Base-by-base conservation (phyloP, 2,888 invertebrate genomes). In the Philaethria dido region DNA sequence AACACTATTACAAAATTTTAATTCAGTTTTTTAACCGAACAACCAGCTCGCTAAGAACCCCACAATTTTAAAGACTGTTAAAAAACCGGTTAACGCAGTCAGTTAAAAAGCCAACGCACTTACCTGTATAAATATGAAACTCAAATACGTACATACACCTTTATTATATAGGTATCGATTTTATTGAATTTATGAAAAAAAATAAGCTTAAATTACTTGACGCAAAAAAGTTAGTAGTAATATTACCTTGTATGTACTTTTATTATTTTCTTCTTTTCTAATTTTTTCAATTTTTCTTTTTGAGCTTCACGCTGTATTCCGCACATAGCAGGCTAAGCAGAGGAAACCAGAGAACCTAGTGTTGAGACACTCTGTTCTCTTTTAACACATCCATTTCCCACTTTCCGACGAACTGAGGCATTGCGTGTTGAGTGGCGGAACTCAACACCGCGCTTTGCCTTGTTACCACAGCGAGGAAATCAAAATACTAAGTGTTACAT, bases 41-140 rank as follows among this genome's bases (percentile, higher is more conserved):
- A 52, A n/a, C 11, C 22, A 22, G 6, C 11, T 9, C 42, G 39
- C 5, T 57, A 9, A 42, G 57, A 42, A 57, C 42, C 42, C 22
- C 22, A 42, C 22, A 22, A 22, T 42, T 57, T n/a, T 16, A 22
- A 57, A 57, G 57, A 42, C 42, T 22, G 57, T 57, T 52, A 57
- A 57, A 55, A 5, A 16, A 42, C 57, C 57, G 57, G 57, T 42
- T 57, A 9, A 22, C 57, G 44, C 29, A n/a, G n/a, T 42, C 42
- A 57, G 42, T 42, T 42, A 57, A 55, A 39, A 22, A 42, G 42
- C 22, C 22, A 22, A 57, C 25, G 42, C 22, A 57, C n/a, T 39
- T 16, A 42, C 57, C 22, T 57, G 9, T 39, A 8, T 20, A 39
- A 42, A 42, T 57, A 36, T 20, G 8, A 18, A 9, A 25, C 29